Percentiles rank a stretch among this genome's conserved stretches.
Conservation (phyloP, 2,113 vertebrate genomes). For the Scalopus aquaticus region DNA sequence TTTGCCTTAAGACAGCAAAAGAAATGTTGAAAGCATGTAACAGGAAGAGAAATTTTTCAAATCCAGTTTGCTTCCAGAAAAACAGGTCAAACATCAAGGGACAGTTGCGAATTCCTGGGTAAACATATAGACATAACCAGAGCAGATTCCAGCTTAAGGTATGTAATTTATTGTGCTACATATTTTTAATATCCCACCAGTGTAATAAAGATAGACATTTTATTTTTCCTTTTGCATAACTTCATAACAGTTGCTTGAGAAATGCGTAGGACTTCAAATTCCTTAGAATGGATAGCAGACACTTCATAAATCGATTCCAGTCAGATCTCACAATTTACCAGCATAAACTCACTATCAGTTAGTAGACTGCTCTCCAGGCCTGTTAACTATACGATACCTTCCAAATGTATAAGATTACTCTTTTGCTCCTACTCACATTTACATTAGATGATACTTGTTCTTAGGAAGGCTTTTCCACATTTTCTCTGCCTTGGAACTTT, state of each 20-base stretch:
- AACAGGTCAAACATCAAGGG: not conserved
- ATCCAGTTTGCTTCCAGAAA: not conserved
- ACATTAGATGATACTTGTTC: not conserved
- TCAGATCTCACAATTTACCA: accelerated
- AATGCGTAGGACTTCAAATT: not conserved
- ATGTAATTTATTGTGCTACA: not conserved
- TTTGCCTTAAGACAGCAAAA: not conserved
- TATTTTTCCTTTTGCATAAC: not conserved
- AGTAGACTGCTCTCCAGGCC: not conserved
- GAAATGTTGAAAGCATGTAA: not conserved
- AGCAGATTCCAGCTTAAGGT: not conserved
- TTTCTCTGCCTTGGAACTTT: not conserved
- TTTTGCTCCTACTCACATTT: not conserved
- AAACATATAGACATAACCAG: not conserved
- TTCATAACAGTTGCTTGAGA: not conserved
- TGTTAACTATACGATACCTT: not conserved
- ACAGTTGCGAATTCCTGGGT: not conserved
- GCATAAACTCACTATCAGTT: not conserved
- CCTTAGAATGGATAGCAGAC: not conserved
- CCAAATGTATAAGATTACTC: not conserved
- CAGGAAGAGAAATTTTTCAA: not conserved
- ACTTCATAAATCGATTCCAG: not conserved
- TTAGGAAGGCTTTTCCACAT: not conserved
- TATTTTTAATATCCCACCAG: not conserved
- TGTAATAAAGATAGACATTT: not conserved